Evolutionary conservation across 2,113 vertebrate species (phyloP).

Genomic region (Erythrocercus mccallii): DNA sequence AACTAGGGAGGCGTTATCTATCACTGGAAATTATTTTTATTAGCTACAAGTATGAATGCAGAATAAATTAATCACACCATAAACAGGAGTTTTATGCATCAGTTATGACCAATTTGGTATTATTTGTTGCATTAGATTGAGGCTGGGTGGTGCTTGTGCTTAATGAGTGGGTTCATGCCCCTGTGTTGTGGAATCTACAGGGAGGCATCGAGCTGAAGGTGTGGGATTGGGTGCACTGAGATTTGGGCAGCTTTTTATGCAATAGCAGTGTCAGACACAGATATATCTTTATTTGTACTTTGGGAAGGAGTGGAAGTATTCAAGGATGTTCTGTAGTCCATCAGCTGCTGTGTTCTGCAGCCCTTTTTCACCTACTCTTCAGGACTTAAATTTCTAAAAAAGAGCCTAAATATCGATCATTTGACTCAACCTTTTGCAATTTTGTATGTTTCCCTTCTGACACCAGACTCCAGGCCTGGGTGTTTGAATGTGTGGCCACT

Average conservation of each 20-base stretch:
- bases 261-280: background rate
- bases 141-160: background rate
- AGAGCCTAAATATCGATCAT: background rate
- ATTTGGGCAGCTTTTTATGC: background rate
- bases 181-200: background rate
- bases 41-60: background rate
- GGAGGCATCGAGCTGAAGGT: background rate
- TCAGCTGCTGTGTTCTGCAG: background rate
- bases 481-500: background rate
- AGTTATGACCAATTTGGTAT: slow-evolving; percentile 9
- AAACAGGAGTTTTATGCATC: slow-evolving; percentile 15
- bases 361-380: background rate
- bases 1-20: slow-evolving; percentile 2
- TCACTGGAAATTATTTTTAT: background rate
- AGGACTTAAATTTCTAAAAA: background rate
- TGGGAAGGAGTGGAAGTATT: background rate
- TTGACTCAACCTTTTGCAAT: background rate
- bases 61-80: slow-evolving; percentile 18
- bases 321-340: background rate
- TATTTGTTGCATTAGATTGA: slow-evolving; percentile 19
- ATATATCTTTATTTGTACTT: background rate
- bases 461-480: background rate
- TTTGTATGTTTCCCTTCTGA: background rate
- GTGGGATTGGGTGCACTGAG: background rate
- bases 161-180: background rate